Base-by-base conservation (phyloP, 2,113 vertebrate species). In the Onychostoma macrolepis region DNA sequence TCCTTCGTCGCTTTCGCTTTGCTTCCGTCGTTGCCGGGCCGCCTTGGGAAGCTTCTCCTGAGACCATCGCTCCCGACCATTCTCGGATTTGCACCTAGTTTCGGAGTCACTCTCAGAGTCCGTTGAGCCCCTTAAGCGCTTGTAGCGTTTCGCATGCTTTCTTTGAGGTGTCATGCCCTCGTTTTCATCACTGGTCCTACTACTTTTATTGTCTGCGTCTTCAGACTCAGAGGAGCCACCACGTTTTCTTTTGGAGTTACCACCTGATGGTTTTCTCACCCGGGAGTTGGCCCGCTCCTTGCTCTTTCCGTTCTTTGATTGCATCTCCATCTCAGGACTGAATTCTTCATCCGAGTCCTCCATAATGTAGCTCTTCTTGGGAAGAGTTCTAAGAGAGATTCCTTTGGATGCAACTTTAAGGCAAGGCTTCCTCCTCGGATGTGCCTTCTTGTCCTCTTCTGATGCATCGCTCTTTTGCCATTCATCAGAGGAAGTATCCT, bases 321-420 rank as follows among this genome's bases (percentile, higher is more conserved):
- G 88, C 0, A 24, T 61, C 45, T 69, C 85, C n/a, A 67, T 91
- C 0, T 33, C 89, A 30, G 92, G 88, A 6, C 88, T 86, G 28
- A 85, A 84, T 9, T 95, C 93, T 41, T 95, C 94, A 77, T 94
- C 95, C 0, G 95, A 94, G 26, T 94, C 93, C 8, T 95, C 93
- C 5, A 90, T 91, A 75, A 90, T 91, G 82, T 95, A 94, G 84
- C 92, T 95, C 91, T 94, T 95, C 90, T 95, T 95, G 6, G 94
- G 92, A 2, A 93, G 89, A 12, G 88, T 87, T 87, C 94, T 85
- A 26, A 94, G 92, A 26, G 76, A 56, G 24, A 4, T 3, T 69
- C 81, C 41, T 50, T 83, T 83, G 6, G 81, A 71, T 30, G 81
- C 6, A 50, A 69, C 65, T 33, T 28, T 48, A 71, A 30, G 2